Evolutionary conservation across 2,888 invertebrate species (phyloP).

Genomic region (Rhyacophila evoluta): DNA sequence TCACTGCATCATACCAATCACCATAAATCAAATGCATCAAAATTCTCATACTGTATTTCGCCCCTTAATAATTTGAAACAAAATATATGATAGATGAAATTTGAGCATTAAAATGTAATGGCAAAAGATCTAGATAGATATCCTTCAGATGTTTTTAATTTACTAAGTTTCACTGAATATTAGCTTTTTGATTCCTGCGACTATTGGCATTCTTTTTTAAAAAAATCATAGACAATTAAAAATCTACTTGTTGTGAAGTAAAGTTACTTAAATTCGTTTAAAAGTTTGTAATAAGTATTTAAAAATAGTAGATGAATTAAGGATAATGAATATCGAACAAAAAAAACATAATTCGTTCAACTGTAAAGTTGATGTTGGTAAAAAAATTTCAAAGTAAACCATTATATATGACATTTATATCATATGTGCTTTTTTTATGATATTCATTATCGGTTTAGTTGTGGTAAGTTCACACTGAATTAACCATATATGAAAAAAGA

Average conservation of each 20-base stretch:
- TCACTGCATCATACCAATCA: not conserved
- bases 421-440: not conserved
- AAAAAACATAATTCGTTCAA: not conserved
- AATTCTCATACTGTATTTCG: not conserved
- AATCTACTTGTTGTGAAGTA: not conserved
- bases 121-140: no score
- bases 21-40: not conserved
- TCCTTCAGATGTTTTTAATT: no score
- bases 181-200: not conserved
- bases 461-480: conserved; percentile 6
- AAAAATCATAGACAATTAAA: no score
- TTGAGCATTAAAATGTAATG: no score
- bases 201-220: not conserved
- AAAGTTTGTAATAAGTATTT: not conserved
- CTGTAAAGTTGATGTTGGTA: not conserved
- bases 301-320: not conserved
- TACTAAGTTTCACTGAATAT: not conserved
- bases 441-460: conserved; percentile 1
- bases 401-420: not conserved
- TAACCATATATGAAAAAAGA: conserved; percentile 15
- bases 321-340: not conserved
- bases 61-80: no score
- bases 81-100: no score
- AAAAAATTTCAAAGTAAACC: not conserved
- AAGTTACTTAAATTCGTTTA: not conserved